Percentiles rank a stretch among this genome's conserved stretches.
phyloP scores from a whole-genome alignment of 2,797 vertebrate genomes.

The Mycteria americana region DNA sequence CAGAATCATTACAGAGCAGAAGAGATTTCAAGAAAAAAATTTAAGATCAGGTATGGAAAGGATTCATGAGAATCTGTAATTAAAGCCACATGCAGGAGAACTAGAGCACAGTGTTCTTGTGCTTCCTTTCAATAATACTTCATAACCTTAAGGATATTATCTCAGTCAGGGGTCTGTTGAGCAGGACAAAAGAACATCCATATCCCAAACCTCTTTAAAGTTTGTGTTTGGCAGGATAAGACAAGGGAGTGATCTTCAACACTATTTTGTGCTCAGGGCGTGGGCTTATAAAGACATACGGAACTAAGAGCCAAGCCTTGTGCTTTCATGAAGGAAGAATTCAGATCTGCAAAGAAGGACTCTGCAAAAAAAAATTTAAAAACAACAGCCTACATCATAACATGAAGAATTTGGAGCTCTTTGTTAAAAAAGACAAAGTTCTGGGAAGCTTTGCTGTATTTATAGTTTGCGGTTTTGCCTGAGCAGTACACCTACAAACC shows the following conservation, averaged over 20 bases:
- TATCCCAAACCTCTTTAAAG: slow-evolving; percentile 53
- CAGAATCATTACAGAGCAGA: background rate
- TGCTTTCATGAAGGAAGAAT: slow-evolving; percentile 19
- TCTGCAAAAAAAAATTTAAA: background rate
- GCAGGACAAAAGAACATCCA: slow-evolving; percentile 52
- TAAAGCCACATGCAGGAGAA: slow-evolving; percentile 51
- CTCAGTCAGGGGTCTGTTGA: slow-evolving; percentile 48
- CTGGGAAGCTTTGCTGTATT: background rate
- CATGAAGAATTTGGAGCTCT: background rate
- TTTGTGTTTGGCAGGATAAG: slow-evolving; percentile 47
- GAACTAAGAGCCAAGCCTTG: slow-evolving; percentile 12
- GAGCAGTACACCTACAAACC: slow-evolving; percentile 18
- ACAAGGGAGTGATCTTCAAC: slow-evolving; percentile 18
- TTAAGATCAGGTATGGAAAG: slow-evolving; percentile 40
- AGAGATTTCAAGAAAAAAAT: slow-evolving; percentile 9
- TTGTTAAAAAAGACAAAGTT: background rate
- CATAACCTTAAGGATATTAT: slow-evolving; percentile 43
- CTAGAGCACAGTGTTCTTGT: slow-evolving; percentile 18
- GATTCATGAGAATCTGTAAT: slow-evolving; percentile 46
- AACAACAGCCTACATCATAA: background rate
- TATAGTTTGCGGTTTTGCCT: background rate
- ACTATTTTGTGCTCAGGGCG: slow-evolving; percentile 49
- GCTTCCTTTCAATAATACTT: slow-evolving; percentile 57
- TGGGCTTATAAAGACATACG: slow-evolving; percentile 15
- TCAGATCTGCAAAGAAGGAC: background rate